These are phyloP conservation scores for Melanotaenia pygmaea DNA, from an alignment of 2,797 vertebrate species.

Conservation along the genomic window DNA sequence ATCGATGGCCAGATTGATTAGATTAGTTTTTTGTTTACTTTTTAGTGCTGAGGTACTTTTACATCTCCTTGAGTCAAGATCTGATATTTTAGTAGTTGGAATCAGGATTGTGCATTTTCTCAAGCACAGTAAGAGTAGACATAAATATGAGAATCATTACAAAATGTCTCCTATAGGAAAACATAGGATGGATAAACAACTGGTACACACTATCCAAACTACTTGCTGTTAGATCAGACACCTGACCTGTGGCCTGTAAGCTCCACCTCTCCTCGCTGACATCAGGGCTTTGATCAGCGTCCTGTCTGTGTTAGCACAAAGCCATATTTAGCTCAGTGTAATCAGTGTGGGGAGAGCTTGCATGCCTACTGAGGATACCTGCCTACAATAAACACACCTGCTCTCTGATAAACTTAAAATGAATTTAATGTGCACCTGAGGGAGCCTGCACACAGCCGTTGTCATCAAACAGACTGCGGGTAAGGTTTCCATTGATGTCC, in stretches of 20 bases:
- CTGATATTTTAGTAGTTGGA: not conserved
- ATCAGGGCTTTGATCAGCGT: constrained; percentile 82
- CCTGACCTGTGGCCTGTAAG: constrained; percentile 71
- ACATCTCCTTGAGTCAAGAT: not conserved
- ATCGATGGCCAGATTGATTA: not conserved
- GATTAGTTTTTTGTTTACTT: not conserved
- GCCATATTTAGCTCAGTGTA: constrained; percentile 82
- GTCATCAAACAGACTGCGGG: constrained; percentile 43
- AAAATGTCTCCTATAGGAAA: not conserved
- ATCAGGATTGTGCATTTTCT: not conserved
- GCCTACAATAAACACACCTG: constrained; percentile 77
- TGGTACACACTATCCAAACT: not conserved
- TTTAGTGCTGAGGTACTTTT: not conserved
- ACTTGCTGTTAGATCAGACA: constrained; percentile 50
- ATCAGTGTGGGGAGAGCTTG: constrained; percentile 75
- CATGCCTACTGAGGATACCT: constrained; percentile 69
- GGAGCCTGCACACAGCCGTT: constrained; percentile 36
- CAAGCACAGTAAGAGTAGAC: not conserved
- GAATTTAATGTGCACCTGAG: constrained; percentile 63
- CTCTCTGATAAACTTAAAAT: constrained; percentile 65
- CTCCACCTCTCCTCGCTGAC: constrained; percentile 76
- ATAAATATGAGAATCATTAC: not conserved
- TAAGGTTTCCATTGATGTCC: constrained; percentile 58
- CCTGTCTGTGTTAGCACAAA: constrained; percentile 79
- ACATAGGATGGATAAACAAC: not conserved